Evolutionary conservation across 2,888 invertebrate species (phyloP).

Genomic region (Frankliniella intonsa): DNA sequence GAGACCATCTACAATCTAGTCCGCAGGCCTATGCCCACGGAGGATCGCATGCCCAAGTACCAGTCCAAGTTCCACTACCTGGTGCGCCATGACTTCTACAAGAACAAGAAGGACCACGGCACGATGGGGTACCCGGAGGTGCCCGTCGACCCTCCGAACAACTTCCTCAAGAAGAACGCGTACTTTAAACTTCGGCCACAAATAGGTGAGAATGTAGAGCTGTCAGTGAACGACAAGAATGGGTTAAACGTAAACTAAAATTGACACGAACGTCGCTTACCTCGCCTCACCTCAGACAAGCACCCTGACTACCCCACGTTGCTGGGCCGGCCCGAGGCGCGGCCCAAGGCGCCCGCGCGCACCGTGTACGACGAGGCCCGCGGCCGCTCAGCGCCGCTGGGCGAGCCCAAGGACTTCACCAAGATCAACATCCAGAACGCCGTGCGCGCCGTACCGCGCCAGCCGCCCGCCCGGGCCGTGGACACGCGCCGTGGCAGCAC

Average conservation of each 20-base stretch:
- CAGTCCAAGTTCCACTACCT: conserved; percentile 50
- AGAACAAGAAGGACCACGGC: conserved; percentile 42
- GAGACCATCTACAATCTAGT: conserved; percentile 63
- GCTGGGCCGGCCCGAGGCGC: conserved; percentile 43
- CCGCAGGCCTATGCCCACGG: conserved; percentile 50
- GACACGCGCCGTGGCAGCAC: conserved; percentile 61
- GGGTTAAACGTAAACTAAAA: conserved; percentile 31
- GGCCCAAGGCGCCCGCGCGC: conserved; percentile 48
- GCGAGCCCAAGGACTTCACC: conserved; percentile 51
- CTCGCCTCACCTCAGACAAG: conserved; percentile 38
- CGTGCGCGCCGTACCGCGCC: conserved; percentile 52
- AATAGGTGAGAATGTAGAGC: conserved; percentile 36
- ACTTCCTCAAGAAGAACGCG: conserved; percentile 60
- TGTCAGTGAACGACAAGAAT: not conserved
- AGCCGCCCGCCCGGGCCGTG: conserved; percentile 54
- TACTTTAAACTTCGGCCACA: conserved; percentile 43
- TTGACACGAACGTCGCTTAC: conserved; percentile 40
- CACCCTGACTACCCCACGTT: conserved; percentile 42
- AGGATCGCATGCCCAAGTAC: conserved; percentile 51
- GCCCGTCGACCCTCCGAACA: conserved; percentile 55
- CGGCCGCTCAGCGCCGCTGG: conserved; percentile 46
- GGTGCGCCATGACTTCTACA: conserved; percentile 47
- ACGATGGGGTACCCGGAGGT: conserved; percentile 66
- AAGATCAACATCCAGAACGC: conserved; percentile 59
- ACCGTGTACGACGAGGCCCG: conserved; percentile 39